Evolutionary conservation across 2,113 vertebrate species (phyloP).

Genomic region (Sylvicapra grimmia): DNA sequence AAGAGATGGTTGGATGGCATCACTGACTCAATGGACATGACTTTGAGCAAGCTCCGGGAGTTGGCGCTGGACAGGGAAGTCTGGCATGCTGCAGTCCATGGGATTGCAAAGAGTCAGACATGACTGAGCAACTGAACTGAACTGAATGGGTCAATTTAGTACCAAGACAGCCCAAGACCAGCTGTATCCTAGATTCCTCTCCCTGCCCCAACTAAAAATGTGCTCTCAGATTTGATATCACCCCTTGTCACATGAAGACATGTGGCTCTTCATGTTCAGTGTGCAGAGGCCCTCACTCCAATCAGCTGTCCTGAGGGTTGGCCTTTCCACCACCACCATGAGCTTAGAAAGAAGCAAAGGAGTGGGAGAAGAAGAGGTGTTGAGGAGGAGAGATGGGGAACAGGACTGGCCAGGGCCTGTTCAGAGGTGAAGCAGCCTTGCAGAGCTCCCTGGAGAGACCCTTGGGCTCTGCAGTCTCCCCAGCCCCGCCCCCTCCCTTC

Average conservation of each 20-base stretch:
- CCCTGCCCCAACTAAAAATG: not conserved
- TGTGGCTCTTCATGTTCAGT: not conserved
- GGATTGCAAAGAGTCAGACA: not conserved
- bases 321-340: not conserved
- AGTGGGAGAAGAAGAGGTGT: too few relatives aligned
- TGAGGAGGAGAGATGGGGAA: not conserved
- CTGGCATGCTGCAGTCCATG: not conserved
- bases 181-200: not conserved
- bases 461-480: not conserved
- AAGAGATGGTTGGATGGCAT: not conserved
- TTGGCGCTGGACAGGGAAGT: not conserved
- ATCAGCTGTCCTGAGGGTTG: not conserved
- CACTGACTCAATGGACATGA: not conserved
- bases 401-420: not conserved
- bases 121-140: not conserved
- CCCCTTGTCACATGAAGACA: not conserved
- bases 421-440: not conserved
- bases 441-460: not conserved
- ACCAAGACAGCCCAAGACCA: not conserved
- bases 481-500: not conserved
- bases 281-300: not conserved
- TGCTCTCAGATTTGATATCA: not conserved
- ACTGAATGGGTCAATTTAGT: not conserved
- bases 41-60: not conserved
- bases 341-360: not conserved